These are phyloP conservation scores for Tragelaphus eurycerus DNA, from an alignment of 2,797 vertebrate species.

Conservation along the genomic window DNA sequence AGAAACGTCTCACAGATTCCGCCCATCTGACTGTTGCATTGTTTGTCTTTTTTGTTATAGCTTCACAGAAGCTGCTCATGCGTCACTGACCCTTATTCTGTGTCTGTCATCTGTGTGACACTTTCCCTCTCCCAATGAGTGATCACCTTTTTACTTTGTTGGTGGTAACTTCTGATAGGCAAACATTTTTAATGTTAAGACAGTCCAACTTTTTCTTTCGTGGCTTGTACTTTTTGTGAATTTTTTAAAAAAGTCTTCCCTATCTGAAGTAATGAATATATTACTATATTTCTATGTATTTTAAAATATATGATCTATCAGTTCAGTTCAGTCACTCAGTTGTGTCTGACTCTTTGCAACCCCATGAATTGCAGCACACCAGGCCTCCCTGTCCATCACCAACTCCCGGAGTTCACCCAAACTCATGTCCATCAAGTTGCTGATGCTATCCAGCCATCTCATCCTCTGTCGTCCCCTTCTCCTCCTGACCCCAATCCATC, in stretches of 20 bases:
- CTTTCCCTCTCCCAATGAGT: neutral
- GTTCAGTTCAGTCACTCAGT: no score
- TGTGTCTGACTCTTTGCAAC: no score
- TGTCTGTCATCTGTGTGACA: neutral
- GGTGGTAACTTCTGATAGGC: neutral
- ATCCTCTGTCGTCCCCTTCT: no score
- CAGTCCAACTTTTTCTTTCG: neutral
- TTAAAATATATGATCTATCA: neutral
- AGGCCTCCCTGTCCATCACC: no score
- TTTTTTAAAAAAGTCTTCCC: neutral
- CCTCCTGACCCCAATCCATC: no score
- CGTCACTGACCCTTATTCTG: neutral
- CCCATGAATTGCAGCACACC: no score
- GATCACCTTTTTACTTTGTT: neutral
- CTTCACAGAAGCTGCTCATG: neutral
- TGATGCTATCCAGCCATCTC: no score
- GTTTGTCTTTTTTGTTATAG: neutral
- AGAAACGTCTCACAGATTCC: neutral
- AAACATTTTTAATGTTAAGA: neutral
- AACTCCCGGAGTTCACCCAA: no score
- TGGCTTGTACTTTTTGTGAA: neutral
- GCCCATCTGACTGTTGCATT: neutral
- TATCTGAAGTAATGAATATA: neutral
- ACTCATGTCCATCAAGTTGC: no score
- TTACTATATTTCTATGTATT: neutral